Evolutionary conservation across 92 coral and sea anemone species (phyloP), one percentile per base, ranked within the genome.

Genomic region (Blastomussa wellsi): DNA sequence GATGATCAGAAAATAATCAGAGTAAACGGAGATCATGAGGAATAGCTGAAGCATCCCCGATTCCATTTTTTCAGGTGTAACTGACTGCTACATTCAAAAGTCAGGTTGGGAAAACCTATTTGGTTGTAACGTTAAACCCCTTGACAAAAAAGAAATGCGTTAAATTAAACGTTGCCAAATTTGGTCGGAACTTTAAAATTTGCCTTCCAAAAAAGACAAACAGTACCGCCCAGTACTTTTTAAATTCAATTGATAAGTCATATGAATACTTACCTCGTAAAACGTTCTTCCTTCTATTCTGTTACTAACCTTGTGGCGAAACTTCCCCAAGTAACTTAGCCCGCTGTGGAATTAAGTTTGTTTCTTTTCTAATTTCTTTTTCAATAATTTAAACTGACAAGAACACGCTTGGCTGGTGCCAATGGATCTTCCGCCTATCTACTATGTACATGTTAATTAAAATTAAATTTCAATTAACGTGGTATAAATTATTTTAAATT

Each of bases 401-500:
- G 10, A 5, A 60, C 67, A n/a, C 31, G 26, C 67, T 24, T 9
- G 32, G 0, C 22, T 15, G 57, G 57, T 5, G 39, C 38, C 37
- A 44, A 44, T 72, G 15, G 44, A 31, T n/a, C 8, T 38, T 22
- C 20, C 2, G 7, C 26, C 20, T 16, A 32, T 8, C 41, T 15
- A 14, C 74, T 69, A 69, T 69, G n/a, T 35, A 11, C 51, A 38
- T 9, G 31, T 38, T 72, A 20, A 72, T 72, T 72, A 36, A 38
- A 72, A 14, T 26, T 31, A 38, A 38, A 38, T 32, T n/a, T 72
- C 44, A 38, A 72, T 38, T 72, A 35, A 41, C 76, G 39, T 19
- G 22, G 76, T 14, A 72, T 72, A 72, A 37, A 60, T 60, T 60
- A 60, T 60, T 38, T 72, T 72, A 38, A 72, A 72, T 72, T 35